Percentiles rank a stretch among this genome's conserved stretches.
These are phyloP conservation scores for Ambastaia sidthimunki DNA, from an alignment of 2,797 vertebrate genomes.

Conservation along the genomic window DNA sequence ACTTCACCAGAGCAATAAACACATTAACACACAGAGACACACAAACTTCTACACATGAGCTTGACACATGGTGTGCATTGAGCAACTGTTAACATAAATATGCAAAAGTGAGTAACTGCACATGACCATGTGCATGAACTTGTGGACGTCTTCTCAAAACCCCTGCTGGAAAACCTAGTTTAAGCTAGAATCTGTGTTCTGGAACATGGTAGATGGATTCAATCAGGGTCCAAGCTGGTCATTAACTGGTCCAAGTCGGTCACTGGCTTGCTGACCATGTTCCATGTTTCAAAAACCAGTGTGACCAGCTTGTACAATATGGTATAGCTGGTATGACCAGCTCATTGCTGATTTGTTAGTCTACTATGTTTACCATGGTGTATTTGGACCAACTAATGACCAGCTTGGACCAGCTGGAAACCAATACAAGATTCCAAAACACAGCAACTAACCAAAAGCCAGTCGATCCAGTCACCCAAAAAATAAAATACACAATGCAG, in stretches of 20 bases:
- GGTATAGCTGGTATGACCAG: too few relatives aligned
- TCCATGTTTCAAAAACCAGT: too few relatives aligned
- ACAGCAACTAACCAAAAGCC: too few relatives aligned
- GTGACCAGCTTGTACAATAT: not conserved
- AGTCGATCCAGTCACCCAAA: too few relatives aligned
- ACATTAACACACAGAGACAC: conserved; percentile 25
- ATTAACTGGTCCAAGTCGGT: not conserved
- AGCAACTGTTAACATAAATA: conserved; percentile 32
- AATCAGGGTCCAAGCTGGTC: not conserved
- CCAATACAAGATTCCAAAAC: too few relatives aligned
- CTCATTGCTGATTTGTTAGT: not conserved
- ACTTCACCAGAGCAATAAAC: conserved; percentile 47
- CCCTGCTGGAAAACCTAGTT: not conserved
- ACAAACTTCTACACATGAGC: conserved; percentile 22
- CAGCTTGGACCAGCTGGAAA: not conserved
- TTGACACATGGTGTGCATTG: conserved; percentile 21
- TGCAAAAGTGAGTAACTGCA: conserved; percentile 15
- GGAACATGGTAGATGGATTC: not conserved
- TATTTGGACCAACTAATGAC: not conserved
- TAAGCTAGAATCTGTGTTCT: not conserved
- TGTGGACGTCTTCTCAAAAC: not conserved
- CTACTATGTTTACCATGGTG: not conserved
- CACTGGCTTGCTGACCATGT: conserved; percentile 3
- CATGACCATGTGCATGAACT: too few relatives aligned
- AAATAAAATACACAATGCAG: too few relatives aligned